Evolutionary conservation across 1,140 invertebrate genomes (phyloP).

Genomic region (Lasaia peninsularis): DNA sequence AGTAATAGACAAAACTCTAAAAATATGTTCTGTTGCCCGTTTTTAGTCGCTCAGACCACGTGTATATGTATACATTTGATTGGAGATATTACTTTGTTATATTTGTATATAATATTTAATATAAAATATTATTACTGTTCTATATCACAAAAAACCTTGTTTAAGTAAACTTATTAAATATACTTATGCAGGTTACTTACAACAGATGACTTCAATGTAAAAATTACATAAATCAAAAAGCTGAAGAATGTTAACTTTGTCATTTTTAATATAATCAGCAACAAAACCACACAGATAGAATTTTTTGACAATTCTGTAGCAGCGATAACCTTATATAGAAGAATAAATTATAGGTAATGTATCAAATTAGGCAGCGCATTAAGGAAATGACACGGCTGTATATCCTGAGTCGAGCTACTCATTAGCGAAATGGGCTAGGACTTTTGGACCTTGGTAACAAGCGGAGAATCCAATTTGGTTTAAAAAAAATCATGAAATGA

Average conservation of each 20-base stretch:
- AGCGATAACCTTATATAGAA: background rate
- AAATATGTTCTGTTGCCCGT: too few relatives aligned
- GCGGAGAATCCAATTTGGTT: too few relatives aligned
- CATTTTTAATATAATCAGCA: background rate
- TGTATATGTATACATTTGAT: too few relatives aligned
- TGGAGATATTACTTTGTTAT: too few relatives aligned
- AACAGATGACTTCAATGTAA: background rate
- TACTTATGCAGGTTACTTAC: constrained; percentile 8
- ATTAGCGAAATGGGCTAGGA: background rate
- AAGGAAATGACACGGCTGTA: background rate
- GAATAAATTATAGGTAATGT: background rate
- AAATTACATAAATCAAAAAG: background rate
- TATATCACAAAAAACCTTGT: too few relatives aligned
- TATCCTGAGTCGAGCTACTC: background rate
- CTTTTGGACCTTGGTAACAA: background rate
- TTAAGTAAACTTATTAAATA: too few relatives aligned
- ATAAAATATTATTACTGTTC: too few relatives aligned
- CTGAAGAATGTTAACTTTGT: background rate
- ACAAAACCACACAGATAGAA: background rate
- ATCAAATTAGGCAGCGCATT: background rate
- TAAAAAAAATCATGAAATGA: too few relatives aligned
- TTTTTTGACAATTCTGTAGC: background rate
- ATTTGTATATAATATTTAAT: too few relatives aligned
- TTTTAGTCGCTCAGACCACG: too few relatives aligned
- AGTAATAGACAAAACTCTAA: too few relatives aligned